Evolutionary conservation across 1,140 invertebrate genomes (phyloP).

Genomic region (Pogonus chalceus): DNA sequence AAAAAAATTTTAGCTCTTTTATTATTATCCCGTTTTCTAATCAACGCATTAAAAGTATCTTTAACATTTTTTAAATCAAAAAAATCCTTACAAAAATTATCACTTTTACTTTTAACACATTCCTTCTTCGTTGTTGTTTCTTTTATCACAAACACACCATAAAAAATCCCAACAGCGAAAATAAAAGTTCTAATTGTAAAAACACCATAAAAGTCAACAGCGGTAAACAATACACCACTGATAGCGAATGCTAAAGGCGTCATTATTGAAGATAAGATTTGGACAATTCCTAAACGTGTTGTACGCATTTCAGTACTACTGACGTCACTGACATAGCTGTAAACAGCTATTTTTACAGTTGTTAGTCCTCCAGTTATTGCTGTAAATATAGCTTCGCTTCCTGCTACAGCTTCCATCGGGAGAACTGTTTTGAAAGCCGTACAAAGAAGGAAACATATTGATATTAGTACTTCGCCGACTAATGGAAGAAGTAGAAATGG

Average conservation of each 20-base stretch:
- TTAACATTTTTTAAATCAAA: not conserved
- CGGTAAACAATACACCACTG: not conserved
- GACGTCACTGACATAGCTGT: not conserved
- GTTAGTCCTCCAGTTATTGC: not conserved
- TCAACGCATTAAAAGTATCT: not conserved
- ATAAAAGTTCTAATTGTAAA: not conserved
- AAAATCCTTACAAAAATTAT: not conserved
- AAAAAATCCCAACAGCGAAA: not conserved
- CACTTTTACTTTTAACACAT: not conserved
- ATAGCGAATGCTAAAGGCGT: not conserved
- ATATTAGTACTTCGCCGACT: constrained; percentile 16
- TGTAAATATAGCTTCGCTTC: not conserved
- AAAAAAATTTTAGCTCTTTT: not conserved
- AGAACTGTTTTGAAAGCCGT: no score
- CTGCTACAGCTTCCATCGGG: not conserved
- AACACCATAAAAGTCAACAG: not conserved
- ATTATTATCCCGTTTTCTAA: not conserved
- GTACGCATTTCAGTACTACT: not conserved
- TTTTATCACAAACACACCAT: not conserved
- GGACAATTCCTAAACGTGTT: not conserved
- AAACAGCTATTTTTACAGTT: not conserved
- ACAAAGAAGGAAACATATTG: not conserved
- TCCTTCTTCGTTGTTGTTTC: not conserved
- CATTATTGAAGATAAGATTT: not conserved
- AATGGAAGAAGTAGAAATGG: constrained; percentile 23